These are phyloP conservation scores for Palythoa heliodiscus DNA, from an alignment of 92 coral and sea anemone genomes.

Conservation along the genomic window DNA sequence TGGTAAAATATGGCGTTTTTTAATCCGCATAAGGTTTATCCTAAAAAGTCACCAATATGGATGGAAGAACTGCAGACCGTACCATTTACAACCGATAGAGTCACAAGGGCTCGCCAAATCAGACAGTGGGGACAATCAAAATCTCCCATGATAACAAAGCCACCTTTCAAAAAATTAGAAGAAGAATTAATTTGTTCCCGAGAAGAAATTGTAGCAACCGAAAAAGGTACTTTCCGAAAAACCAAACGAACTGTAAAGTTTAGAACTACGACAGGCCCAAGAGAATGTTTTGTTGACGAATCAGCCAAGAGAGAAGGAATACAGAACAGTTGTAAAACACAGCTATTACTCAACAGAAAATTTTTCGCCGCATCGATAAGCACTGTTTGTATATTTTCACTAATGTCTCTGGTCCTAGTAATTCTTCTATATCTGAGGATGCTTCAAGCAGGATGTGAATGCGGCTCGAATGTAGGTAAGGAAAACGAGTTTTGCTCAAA, in stretches of 20 bases:
- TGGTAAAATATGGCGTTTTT: slow-evolving; percentile 19
- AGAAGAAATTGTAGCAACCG: slow-evolving; percentile 31
- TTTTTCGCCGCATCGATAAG: background rate
- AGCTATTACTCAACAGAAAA: slow-evolving; percentile 12
- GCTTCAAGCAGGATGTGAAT: slow-evolving; percentile 21
- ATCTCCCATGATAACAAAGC: slow-evolving; percentile 20
- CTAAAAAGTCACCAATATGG: background rate
- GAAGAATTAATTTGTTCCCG: slow-evolving; percentile 25
- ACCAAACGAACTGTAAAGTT: slow-evolving; percentile 32
- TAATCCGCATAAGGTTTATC: slow-evolving; percentile 22
- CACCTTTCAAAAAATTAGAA: slow-evolving; percentile 26
- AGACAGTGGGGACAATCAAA: slow-evolving; percentile 5
- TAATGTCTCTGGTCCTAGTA: slow-evolving; percentile 29
- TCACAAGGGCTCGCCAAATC: slow-evolving; percentile 2
- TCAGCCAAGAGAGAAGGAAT: background rate
- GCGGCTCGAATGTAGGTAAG: slow-evolving; percentile 23
- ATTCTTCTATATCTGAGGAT: slow-evolving; percentile 12
- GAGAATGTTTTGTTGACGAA: slow-evolving; percentile 35
- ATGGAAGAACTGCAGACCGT: slow-evolving; percentile 23
- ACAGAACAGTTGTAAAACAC: background rate
- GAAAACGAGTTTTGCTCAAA: background rate
- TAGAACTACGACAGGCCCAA: background rate
- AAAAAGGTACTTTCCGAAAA: slow-evolving; percentile 33
- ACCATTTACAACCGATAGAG: slow-evolving; percentile 20
- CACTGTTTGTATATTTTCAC: slow-evolving; percentile 21